A percentile compares a stretch with the other conserved stretches of the same genome.
phyloP scores from a whole-genome alignment of 2,797 vertebrate genomes.

The Enteromius argenteus region DNA sequence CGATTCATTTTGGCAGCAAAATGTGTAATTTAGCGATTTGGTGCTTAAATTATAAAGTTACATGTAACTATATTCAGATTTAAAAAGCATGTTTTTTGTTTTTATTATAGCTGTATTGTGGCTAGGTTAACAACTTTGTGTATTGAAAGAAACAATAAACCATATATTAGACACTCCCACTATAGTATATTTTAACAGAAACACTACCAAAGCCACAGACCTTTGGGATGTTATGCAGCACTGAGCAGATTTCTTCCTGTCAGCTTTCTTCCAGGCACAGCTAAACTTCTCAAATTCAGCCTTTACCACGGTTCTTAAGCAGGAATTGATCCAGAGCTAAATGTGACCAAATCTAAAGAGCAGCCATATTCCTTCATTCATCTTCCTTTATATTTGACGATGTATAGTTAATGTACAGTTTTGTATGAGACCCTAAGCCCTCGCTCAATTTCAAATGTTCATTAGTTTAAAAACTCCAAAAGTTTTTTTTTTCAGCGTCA shows the following conservation, averaged over 20 bases:
- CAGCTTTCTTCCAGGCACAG: background rate
- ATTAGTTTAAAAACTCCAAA: too few relatives aligned
- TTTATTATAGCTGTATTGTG: background rate
- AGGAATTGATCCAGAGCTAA: constrained; percentile 19
- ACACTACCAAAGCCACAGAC: background rate
- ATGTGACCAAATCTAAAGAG: background rate
- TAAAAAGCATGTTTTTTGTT: background rate
- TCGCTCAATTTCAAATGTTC: background rate
- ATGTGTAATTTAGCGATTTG: background rate
- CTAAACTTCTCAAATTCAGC: background rate
- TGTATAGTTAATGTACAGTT: background rate
- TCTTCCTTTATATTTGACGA: background rate
- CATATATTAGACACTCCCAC: background rate
- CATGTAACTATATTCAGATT: background rate
- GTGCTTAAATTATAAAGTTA: background rate
- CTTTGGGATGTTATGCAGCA: background rate
- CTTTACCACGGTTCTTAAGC: background rate
- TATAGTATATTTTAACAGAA: background rate
- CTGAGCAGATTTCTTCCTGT: constrained; percentile 2
- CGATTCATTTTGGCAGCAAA: background rate
- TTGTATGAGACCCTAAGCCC: background rate
- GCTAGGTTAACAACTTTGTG: background rate
- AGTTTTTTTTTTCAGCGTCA: background rate
- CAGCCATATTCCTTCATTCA: background rate
- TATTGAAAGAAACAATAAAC: background rate